Conservation (phyloP, 2,888 invertebrate species). For the Candidula unifasciata region DNA sequence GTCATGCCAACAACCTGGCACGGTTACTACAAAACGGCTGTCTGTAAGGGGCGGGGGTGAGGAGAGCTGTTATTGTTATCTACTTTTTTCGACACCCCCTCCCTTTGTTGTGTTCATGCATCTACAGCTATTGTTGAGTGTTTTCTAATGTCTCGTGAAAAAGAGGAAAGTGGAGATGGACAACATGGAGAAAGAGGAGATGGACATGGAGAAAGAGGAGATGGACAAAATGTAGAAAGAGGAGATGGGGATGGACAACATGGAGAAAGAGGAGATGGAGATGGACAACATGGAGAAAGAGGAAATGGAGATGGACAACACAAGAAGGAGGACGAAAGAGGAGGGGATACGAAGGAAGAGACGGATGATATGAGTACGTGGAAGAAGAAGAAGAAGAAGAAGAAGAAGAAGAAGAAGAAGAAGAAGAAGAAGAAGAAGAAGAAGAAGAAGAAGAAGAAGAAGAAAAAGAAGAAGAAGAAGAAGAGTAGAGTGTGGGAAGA, state of each 20-base stretch:
- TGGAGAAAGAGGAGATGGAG: not conserved
- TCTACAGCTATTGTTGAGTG: too few relatives aligned
- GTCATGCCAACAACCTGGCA: too few relatives aligned
- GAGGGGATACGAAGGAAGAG: slow-evolving; percentile 22
- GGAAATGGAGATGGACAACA: not conserved
- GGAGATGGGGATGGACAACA: not conserved
- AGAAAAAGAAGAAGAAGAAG: not conserved
- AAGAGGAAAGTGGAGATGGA: too few relatives aligned
- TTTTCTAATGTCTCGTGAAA: too few relatives aligned
- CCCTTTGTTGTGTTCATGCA: too few relatives aligned
- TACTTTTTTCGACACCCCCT: too few relatives aligned
- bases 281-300: not conserved
- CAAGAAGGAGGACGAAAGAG: not conserved
- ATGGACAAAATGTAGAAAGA: too few relatives aligned
- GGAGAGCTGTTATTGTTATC: too few relatives aligned
- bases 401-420: not conserved
- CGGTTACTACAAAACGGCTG: too few relatives aligned
- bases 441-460: slow-evolving; percentile 4
- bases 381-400: slow-evolving; percentile 39
- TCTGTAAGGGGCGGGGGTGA: too few relatives aligned
- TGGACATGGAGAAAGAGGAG: too few relatives aligned
- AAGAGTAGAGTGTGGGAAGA: not conserved
- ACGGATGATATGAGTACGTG: slow-evolving; percentile 13
- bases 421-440: not conserved
- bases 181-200: too few relatives aligned